Percentiles rank a stretch among this genome's conserved stretches.
phyloP scores from a whole-genome alignment of 2,888 invertebrate species.

The Ectemnius lituratus region DNA sequence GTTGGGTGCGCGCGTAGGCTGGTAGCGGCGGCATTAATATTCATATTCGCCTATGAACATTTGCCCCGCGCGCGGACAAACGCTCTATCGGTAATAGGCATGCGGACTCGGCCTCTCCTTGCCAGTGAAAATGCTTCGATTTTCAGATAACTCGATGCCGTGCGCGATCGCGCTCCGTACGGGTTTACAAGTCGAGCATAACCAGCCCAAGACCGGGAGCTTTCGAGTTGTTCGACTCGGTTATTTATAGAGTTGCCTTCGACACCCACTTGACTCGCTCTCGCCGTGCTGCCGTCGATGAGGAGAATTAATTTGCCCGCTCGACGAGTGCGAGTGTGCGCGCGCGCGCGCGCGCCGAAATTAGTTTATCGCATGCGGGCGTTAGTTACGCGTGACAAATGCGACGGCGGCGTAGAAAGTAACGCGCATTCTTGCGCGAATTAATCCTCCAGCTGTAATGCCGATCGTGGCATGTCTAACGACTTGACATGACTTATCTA shows the following conservation, averaged over 20 bases:
- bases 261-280: background rate
- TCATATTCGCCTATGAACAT: slow-evolving; percentile 33
- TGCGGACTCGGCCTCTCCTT: slow-evolving; percentile 20
- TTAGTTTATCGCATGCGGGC: too few relatives aligned
- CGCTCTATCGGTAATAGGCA: background rate
- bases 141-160: slow-evolving; percentile 15
- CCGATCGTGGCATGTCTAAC: too few relatives aligned
- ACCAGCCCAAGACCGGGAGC: background rate
- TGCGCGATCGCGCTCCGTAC: background rate
- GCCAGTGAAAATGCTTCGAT: slow-evolving; percentile 28
- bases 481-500: too few relatives aligned
- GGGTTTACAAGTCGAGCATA: background rate
- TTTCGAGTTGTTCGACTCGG: background rate
- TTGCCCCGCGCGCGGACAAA: background rate
- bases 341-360: too few relatives aligned
- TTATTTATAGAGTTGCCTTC: slow-evolving; percentile 7
- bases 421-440: slow-evolving; percentile 1
- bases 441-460: too few relatives aligned
- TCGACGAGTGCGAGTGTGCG: too few relatives aligned
- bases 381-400: too few relatives aligned
- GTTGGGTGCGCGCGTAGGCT: background rate
- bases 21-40: slow-evolving; percentile 16
- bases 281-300: background rate
- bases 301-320: too few relatives aligned
- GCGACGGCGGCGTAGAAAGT: too few relatives aligned